Base-by-base conservation (phyloP, 2,888 invertebrate genomes). In the Clostera curtula region DNA sequence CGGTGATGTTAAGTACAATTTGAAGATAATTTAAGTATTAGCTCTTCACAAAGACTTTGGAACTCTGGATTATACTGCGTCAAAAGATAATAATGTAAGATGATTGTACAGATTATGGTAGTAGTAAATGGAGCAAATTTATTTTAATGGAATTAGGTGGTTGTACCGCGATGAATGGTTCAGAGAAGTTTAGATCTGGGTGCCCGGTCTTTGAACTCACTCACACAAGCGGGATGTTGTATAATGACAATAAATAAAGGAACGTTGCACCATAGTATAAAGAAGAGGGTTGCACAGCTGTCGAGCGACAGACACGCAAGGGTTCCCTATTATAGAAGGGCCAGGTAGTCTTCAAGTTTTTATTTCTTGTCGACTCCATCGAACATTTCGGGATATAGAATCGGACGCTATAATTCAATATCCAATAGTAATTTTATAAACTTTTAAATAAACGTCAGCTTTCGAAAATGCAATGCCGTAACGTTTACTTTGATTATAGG, bases 181-280 rank as follows among this genome's bases (percentile, higher is more conserved):
- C 43, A 48, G 45, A 57, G 58, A 56, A 56, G 60, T 56, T 53
- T 42, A 48, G 41, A 45, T 41, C 33, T 25, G 32, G 35, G 49
- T 48, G 44, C 40, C 49, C 59, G 72, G 74, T 71, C 72, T 76
- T 73, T 76, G 75, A 77, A 75, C 76, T 52, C 59, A 75, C 76
- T 52, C 59, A 42, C 41, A 31, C 55, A 55, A 64, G 56, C 56
- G 58, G 56, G 58, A 59, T 53, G 63, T 59, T 56, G 56, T 65
- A 61, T 62, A 54, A 62, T 60, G 61, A 62, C 58, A 64, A 65
- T 55, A 66, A 67, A 64, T 62, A 57, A 67, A 59, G 45, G 59
- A 56, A 56, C 56, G 55, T 29, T 49, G n/a, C n/a, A n/a, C n/a
- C n/a, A 62, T 58, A 64, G 64, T 55, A 66, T 66, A 64, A 61